A percentile compares a stretch with the other conserved stretches of the same genome.
phyloP scores from a whole-genome alignment of 2,888 invertebrate genomes.

The Lamproptera curius region DNA sequence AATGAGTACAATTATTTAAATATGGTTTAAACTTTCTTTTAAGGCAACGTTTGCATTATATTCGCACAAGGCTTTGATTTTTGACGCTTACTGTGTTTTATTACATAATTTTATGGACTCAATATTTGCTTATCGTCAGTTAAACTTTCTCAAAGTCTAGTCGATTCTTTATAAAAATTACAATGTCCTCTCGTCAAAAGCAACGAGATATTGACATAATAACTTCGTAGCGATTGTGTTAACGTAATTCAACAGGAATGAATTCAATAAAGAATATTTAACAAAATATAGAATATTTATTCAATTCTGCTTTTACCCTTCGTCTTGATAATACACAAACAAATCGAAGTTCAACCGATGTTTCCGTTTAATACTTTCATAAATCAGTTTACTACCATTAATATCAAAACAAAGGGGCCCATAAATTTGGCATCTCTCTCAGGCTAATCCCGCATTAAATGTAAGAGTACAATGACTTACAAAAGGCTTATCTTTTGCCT shows the following conservation, averaged over 20 bases:
- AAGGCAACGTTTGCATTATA: too few relatives aligned
- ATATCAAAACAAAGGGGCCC: neutral
- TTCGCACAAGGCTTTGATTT: too few relatives aligned
- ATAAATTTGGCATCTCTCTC: conserved; percentile 3
- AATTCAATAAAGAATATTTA: too few relatives aligned
- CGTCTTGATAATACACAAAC: neutral
- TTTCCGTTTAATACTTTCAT: neutral
- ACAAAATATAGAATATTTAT: too few relatives aligned
- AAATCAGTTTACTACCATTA: neutral
- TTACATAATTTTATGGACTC: too few relatives aligned
- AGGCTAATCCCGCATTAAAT: conserved; percentile 14
- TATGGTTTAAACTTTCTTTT: too few relatives aligned
- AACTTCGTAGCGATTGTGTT: neutral
- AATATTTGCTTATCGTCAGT: too few relatives aligned
- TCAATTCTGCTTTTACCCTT: too few relatives aligned
- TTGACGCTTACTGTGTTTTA: too few relatives aligned
- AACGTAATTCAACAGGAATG: neutral
- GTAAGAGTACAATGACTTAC: conserved; percentile 14
- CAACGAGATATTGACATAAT: neutral
- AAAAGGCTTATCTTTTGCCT: conserved; percentile 17
- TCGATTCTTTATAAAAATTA: neutral
- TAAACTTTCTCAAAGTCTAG: too few relatives aligned
- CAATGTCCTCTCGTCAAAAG: neutral
- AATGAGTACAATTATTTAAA: too few relatives aligned
- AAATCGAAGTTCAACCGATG: neutral